These are phyloP conservation scores for Lemur catta DNA, from an alignment of 2,797 vertebrate genomes.

Conservation along the genomic window DNA sequence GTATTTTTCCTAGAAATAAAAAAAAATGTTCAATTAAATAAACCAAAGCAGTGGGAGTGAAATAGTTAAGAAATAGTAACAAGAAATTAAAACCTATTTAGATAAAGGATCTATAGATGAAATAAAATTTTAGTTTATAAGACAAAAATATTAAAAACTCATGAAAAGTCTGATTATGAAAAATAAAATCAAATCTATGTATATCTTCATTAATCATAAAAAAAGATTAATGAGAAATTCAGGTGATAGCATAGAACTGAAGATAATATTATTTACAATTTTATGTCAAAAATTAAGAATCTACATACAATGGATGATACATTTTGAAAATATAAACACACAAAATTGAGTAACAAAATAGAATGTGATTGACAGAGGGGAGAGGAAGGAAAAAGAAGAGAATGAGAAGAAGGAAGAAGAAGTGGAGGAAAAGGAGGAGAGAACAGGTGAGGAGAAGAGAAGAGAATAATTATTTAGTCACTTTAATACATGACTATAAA, in stretches of 20 bases:
- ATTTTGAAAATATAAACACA: neutral
- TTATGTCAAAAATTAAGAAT: neutral
- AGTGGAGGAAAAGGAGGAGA: neutral
- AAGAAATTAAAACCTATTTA: neutral
- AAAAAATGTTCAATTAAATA: neutral
- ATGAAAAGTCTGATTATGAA: neutral
- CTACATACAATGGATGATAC: neutral
- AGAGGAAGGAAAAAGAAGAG: too few relatives aligned
- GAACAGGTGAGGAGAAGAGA: neutral
- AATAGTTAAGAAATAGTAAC: neutral
- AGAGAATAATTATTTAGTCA: neutral
- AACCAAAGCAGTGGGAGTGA: neutral
- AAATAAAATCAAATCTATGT: neutral
- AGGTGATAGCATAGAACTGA: neutral
- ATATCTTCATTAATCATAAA: neutral
- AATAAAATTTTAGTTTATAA: neutral
- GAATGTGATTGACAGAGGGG: neutral
- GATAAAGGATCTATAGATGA: neutral
- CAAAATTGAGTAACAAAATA: neutral
- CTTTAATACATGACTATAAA: neutral
- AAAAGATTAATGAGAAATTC: neutral
- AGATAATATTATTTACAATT: neutral
- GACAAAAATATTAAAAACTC: neutral
- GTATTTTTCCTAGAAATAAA: neutral
- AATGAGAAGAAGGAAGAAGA: fast-evolving